Percentiles rank a stretch among this genome's conserved stretches.
phyloP scores from a whole-genome alignment of 2,888 invertebrate genomes.

The Phortica magna region DNA sequence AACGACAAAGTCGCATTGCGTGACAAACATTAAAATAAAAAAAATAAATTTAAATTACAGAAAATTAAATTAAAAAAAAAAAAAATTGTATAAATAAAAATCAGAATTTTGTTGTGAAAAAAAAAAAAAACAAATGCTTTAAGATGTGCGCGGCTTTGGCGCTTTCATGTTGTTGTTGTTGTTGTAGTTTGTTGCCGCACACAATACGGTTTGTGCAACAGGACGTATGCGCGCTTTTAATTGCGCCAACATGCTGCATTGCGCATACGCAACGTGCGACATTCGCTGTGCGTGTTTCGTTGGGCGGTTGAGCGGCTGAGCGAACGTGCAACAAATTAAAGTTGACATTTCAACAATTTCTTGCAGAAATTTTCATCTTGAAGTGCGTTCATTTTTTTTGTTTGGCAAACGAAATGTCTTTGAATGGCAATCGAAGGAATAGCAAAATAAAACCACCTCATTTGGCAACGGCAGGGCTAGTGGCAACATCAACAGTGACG shows the following conservation, averaged over 20 bases:
- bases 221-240: conserved; percentile 71
- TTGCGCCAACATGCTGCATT: conserved; percentile 63
- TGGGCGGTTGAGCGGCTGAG: conserved; percentile 40
- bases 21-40: conserved; percentile 5
- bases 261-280: conserved; percentile 11
- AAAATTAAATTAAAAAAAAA: conserved; percentile 42
- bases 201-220: conserved; percentile 44
- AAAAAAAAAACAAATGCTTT: conserved; percentile 1
- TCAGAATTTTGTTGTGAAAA: conserved; percentile 34
- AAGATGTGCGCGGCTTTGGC: conserved; percentile 60
- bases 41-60: not conserved
- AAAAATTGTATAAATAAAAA: conserved; percentile 37
- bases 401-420: not conserved
- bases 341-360: conserved; percentile 65
- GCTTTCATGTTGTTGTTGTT: not conserved
- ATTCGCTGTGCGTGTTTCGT: conserved; percentile 49
- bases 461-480: conserved; percentile 17
- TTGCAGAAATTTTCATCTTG: conserved; percentile 42
- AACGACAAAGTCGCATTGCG: conserved; percentile 18
- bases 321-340: conserved; percentile 60
- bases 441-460: not conserved
- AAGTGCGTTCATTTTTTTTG: conserved; percentile 62
- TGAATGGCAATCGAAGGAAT: not conserved
- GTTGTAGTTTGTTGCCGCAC: not conserved
- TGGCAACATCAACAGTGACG: conserved; percentile 29